These are phyloP conservation scores for Gymnocypris eckloni DNA, from an alignment of 2,797 vertebrate genomes.

Conservation along the genomic window DNA sequence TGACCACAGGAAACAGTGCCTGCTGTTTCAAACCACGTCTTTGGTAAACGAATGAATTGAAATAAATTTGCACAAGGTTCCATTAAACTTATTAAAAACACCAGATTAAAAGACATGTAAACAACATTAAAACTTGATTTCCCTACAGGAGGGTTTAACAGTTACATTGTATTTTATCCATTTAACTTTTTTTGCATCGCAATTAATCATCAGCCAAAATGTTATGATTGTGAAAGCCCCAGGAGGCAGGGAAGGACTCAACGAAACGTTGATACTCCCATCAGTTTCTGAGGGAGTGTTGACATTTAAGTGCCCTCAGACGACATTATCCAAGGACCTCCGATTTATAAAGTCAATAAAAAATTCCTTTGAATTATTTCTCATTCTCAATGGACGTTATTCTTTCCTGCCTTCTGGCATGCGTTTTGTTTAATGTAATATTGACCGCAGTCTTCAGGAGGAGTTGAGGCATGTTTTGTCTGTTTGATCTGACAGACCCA, in stretches of 20 bases:
- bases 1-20: too few relatives aligned
- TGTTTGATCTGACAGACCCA: background rate
- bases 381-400: background rate
- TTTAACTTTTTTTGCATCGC: background rate
- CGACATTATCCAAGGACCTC: background rate
- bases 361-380: background rate
- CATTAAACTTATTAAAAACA: background rate
- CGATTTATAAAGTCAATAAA: background rate
- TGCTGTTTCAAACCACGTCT: too few relatives aligned
- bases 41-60: too few relatives aligned
- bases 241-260: background rate
- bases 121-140: background rate
- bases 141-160: background rate
- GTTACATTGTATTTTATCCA: background rate
- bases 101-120: background rate
- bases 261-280: background rate
- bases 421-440: background rate
- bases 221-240: background rate
- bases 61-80: too few relatives aligned
- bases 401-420: background rate
- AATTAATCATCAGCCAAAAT: background rate
- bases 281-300: background rate
- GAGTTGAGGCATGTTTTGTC: constrained; percentile 41
- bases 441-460: constrained; percentile 8
- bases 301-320: background rate